Percentiles rank a stretch among this genome's conserved stretches.
phyloP scores from a whole-genome alignment of 2,797 vertebrate genomes.

The Enteromius treurensis region DNA sequence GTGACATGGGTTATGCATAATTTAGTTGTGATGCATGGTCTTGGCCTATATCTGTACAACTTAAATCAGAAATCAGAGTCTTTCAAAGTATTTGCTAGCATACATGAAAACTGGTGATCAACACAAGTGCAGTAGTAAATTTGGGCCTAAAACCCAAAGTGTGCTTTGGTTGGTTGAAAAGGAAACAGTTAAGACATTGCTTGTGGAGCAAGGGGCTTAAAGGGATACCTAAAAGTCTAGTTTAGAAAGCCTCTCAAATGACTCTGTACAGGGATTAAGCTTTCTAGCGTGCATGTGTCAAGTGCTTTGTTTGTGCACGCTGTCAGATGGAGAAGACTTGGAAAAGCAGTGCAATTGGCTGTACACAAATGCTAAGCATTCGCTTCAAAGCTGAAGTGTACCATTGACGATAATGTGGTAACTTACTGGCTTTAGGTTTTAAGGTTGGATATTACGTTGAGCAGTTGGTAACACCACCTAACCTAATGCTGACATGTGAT shows the following conservation, averaged over 20 bases:
- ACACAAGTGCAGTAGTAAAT: neutral
- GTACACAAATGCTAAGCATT: too few species aligned
- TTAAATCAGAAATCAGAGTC: neutral
- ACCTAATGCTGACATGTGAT: neutral
- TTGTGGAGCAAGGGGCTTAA: neutral
- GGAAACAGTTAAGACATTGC: neutral
- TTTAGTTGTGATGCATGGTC: neutral
- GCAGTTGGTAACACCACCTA: neutral
- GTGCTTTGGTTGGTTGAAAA: neutral
- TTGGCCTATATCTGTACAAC: neutral
- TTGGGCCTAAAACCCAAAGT: neutral
- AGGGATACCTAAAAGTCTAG: neutral
- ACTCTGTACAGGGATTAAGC: neutral
- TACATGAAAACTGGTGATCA: neutral
- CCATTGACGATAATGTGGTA: neutral
- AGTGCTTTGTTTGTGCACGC: neutral
- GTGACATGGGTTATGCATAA: neutral
- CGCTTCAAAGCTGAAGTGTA: neutral
- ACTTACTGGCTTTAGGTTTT: neutral
- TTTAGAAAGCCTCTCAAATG: neutral
- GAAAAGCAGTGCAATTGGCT: too few species aligned
- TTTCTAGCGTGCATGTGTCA: neutral
- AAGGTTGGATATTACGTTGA: neutral
- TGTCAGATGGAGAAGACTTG: too few species aligned
- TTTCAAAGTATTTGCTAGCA: neutral